A percentile compares a stretch with the other conserved stretches of the same genome.
These are phyloP conservation scores for Ptilorrhoa leucosticta DNA, from an alignment of 2,113 vertebrate genomes.

Conservation along the genomic window DNA sequence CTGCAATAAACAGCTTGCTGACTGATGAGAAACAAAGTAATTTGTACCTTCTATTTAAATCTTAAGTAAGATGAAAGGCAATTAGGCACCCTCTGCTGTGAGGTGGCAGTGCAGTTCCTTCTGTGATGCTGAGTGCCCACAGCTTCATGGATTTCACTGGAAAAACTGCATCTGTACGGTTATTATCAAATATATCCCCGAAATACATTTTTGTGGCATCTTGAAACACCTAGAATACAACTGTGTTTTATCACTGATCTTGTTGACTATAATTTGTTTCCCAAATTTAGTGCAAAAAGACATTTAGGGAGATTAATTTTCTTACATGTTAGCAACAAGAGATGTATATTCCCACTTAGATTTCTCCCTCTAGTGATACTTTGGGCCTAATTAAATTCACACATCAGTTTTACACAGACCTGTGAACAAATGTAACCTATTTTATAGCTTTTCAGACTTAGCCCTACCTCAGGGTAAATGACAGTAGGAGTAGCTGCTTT, in stretches of 20 bases:
- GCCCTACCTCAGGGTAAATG: background rate
- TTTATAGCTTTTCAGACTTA: background rate
- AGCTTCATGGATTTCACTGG: background rate
- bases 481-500: background rate
- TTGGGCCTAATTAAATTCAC: background rate
- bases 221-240: background rate
- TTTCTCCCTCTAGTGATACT: background rate
- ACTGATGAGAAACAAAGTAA: slow-evolving; percentile 43
- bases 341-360: background rate
- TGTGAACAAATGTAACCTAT: background rate
- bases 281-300: background rate
- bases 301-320: background rate
- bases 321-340: background rate
- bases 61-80: slow-evolving; percentile 1
- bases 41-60: slow-evolving; percentile 47
- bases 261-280: background rate
- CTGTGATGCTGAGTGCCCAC: background rate
- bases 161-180: background rate
- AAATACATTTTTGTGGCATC: background rate
- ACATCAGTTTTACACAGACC: background rate
- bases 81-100: background rate
- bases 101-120: background rate
- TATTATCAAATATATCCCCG: background rate
- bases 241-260: background rate
- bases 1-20: slow-evolving; percentile 55